phyloP scores from a whole-genome alignment of 1,140 invertebrate genomes.

The Hycleus phaleratus region DNA sequence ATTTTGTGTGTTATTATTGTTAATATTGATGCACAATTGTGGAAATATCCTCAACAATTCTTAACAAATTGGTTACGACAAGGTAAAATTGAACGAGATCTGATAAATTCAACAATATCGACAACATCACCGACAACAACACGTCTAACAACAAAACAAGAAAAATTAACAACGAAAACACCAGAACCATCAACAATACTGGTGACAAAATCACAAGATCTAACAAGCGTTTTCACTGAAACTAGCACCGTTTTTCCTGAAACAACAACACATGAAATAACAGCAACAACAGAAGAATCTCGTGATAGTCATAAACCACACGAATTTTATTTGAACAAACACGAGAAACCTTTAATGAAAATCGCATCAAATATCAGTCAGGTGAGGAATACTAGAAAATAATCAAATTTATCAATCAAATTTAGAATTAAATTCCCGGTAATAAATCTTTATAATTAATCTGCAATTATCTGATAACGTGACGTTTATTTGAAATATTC shows the following conservation, averaged over 20 bases:
- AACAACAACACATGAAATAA: slow-evolving; percentile 33
- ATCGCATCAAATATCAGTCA: slow-evolving; percentile 47
- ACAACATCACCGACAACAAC: slow-evolving; percentile 9
- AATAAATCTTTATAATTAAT: neutral
- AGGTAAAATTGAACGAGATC: slow-evolving; percentile 21
- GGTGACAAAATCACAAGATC: neutral
- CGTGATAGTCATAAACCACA: slow-evolving; percentile 41
- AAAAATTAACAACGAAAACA: slow-evolving; percentile 14
- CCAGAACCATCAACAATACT: slow-evolving; percentile 1
- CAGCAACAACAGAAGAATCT: slow-evolving; percentile 44
- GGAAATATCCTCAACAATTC: slow-evolving; percentile 34
- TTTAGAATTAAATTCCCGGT: no score
- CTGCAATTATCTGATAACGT: neutral
- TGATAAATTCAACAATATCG: slow-evolving; percentile 4
- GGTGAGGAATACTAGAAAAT: slow-evolving; percentile 38
- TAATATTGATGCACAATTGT: slow-evolving; percentile 31
- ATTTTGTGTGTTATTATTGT: slow-evolving; percentile 18
- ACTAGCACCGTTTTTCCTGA: slow-evolving; percentile 23
- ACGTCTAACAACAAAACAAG: slow-evolving; percentile 2
- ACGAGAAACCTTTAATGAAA: slow-evolving; percentile 48
- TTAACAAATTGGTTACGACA: slow-evolving; percentile 35
- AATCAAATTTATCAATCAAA: no score
- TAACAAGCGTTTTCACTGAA: neutral
- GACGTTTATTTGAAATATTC: neutral
- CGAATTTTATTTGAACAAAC: slow-evolving; percentile 36